Base-by-base conservation (phyloP, 2,797 vertebrate species). In the Sebastes reedi region DNA sequence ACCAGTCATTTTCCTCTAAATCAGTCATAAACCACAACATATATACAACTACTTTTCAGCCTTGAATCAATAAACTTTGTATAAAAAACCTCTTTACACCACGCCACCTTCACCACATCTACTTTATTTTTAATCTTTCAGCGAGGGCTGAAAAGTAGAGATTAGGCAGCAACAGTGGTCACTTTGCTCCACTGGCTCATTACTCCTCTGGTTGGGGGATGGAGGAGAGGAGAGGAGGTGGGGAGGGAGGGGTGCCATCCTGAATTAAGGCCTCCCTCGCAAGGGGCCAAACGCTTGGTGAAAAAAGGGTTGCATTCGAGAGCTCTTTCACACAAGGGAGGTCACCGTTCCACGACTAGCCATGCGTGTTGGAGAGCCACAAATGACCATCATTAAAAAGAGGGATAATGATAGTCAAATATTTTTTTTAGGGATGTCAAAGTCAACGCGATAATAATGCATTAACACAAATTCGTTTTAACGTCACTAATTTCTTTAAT, bases 261-360 rank as follows among this genome's bases (percentile, higher is more conserved):
- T 86, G 79, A 91, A 92, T 92, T 84, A 87, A 89, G 82, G 80
- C 78, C 83, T 88, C 70, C 50, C 83, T 86, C 62, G 14, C 77
- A 62, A 79, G 55, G 65, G 85, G 87, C 69, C 81, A 82, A 91
- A 87, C 8, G 86, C 72, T 80, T 16, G 29, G 71, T 80, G 80
- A 46, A 46, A 85, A 85, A 77, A 89, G 79, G 79, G 83, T 81
- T 82, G 72, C 60, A 24, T 83, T 86, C 1, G 16, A 88, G 84
- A 78, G 84, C 73, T 69, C 87, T 87, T 79, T 69, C 83, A 87
- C 72, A 27, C 76, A 69, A 81, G 80, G 24, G 76, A 75, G 85
- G 86, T 89, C 81, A 65, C 72, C 0, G 25, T 69, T 85, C 69
- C 73, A 79, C 79, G 69, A 58, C 84, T 77, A 78, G 74, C 77